Percentiles rank a stretch among this genome's conserved stretches.
Conservation (phyloP, 2,113 vertebrate genomes). For the Arenaria interpres region DNA sequence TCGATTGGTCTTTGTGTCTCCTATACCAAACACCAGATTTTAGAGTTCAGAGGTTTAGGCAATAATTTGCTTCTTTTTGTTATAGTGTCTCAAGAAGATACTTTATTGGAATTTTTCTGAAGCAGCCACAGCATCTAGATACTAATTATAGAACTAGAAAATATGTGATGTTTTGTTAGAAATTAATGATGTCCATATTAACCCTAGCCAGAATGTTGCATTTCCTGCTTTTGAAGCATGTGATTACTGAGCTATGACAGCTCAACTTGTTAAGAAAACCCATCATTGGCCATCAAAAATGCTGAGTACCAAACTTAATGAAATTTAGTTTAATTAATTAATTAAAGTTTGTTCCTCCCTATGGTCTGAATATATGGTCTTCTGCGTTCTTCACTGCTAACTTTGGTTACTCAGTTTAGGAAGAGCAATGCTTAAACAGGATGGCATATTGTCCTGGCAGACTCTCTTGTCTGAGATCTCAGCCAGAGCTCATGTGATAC, state of each 20-base stretch:
- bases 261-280: background rate
- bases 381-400: background rate
- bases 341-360: background rate
- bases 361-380: background rate
- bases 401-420: background rate
- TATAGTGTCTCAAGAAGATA: background rate
- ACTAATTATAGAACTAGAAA: background rate
- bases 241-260: background rate
- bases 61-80: background rate
- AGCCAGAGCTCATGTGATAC: background rate
- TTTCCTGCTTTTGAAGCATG: background rate
- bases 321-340: background rate
- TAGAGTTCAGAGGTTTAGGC: background rate
- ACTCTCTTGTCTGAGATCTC: background rate
- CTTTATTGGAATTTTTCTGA: background rate
- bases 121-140: background rate
- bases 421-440: background rate
- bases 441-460: background rate
- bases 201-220: background rate
- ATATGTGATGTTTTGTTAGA: background rate
- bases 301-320: background rate
- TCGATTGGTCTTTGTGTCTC: background rate
- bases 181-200: background rate
- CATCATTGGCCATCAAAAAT: background rate
- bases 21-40: background rate